Evolutionary conservation across 2,888 invertebrate genomes (phyloP), one percentile per base, ranked within the genome.

Genomic region (Epiblema foenella): DNA sequence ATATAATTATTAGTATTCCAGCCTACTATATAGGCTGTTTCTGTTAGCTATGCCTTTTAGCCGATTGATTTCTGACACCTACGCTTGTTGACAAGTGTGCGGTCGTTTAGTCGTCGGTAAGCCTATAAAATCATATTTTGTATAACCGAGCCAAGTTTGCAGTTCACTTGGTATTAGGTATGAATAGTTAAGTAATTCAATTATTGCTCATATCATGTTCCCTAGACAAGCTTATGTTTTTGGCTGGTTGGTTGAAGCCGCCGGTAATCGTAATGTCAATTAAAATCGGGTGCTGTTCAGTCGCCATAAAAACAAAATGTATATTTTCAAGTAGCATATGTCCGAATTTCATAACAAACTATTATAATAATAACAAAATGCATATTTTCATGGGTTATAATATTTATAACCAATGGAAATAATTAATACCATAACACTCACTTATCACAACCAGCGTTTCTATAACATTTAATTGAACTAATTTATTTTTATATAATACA

Each of bases 1-100:
- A 59, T 73, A 71, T n/a, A 60, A 73, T 70, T 70, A 70, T 73
- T 70, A 66, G 54, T 67, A 62, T 73, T 72, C 72, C 54, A 39
- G 20, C 60, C 71, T 46, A 60, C 54, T 54, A 64, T 46, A 68
- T n/a, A n/a, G 46, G 58, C 33, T 60, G 46, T 39, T 51, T 37
- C 57, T 57, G 70, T 46, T 46, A 18, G 65, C 42, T 64, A 29
- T 52, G 29, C 63, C 68, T 68, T 72, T 72, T 72, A 72, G 68
- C 57, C 63, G 68, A 72, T 68, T 68, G 68, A 68, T 68, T 68
- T 52, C 37, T 62, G 62, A 64, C 63, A 68, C 63, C 68, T 62
- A 71, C 66, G 60, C 70, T 49, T 54, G 58, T 51, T 57, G 46
- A 12, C 60, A 62, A 56, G n/a, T 49, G 46, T 9, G 63, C 15